Percentiles rank a stretch among this genome's conserved stretches.
Conservation (phyloP, 30 jellyfish, hydroid and myxozoan genomes). For the Aurelia sp. region DNA sequence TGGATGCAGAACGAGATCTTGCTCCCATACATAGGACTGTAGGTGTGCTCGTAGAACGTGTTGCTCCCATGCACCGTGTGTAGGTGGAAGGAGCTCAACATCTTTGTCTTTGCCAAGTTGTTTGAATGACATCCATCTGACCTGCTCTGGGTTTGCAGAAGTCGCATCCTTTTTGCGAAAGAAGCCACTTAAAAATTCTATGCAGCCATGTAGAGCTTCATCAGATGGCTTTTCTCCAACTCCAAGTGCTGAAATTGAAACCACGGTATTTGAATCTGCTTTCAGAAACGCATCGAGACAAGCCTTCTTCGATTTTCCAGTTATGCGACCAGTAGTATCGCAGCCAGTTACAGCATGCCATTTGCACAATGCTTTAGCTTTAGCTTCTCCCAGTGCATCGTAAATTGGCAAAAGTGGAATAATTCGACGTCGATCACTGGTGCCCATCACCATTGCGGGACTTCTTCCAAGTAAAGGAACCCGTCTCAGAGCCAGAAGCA, state of each 20-base stretch:
- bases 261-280: too few species aligned
- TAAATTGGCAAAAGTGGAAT: neutral
- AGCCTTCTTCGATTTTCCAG: too few species aligned
- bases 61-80: constrained; percentile 16
- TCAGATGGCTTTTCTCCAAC: constrained; percentile 25
- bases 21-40: too few species aligned
- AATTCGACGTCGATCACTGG: constrained; percentile 19
- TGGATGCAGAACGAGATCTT: too few species aligned
- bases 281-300: too few species aligned
- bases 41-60: too few species aligned
- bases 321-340: too few species aligned
- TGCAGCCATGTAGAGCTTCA: constrained; percentile 10
- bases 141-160: constrained; percentile 11
- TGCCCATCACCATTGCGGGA: constrained; percentile 39
- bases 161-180: constrained; percentile 17
- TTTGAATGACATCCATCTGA: constrained; percentile 17
- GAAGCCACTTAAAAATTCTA: constrained; percentile 28
- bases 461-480: constrained; percentile 20
- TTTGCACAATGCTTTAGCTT: too few species aligned
- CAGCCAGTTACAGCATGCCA: too few species aligned
- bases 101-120: constrained; percentile 38
- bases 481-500: constrained; percentile 28
- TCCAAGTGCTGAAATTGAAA: constrained; percentile 13
- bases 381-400: too few species aligned
- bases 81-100: constrained; percentile 33